A percentile compares a stretch with the other conserved stretches of the same genome.
phyloP scores from a whole-genome alignment of 2,888 invertebrate species.

The Microctonus hyperodae region DNA sequence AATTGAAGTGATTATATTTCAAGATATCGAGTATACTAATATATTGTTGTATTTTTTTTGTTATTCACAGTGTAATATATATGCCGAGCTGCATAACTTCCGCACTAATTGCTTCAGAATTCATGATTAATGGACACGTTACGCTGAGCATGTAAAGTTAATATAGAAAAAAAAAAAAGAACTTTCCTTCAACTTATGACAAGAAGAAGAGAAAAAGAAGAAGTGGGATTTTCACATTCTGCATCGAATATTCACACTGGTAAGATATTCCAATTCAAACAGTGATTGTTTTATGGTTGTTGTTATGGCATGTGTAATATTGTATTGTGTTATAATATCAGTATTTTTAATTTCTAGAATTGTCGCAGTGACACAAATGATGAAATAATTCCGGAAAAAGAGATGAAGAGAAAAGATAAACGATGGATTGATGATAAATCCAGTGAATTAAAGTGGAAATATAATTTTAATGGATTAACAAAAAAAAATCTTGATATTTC shows the following conservation, averaged over 20 bases:
- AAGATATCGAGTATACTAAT: not conserved
- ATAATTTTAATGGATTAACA: not conserved
- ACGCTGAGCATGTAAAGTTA: not conserved
- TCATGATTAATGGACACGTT: constrained; percentile 17
- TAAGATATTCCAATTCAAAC: not conserved
- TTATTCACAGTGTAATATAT: not conserved
- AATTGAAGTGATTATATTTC: not conserved
- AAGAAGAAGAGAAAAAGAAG: not conserved
- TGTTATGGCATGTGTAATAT: not conserved
- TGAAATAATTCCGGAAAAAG: not conserved
- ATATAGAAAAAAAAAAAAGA: not conserved
- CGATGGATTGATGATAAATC: not conserved
- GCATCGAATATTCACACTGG: not conserved
- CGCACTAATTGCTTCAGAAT: constrained; percentile 28
- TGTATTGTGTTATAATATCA: not conserved
- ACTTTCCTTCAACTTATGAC: constrained; percentile 18
- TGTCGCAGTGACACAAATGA: not conserved
- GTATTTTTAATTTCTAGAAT: not conserved
- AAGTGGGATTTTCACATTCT: constrained; percentile 4
- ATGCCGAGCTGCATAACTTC: constrained; percentile 15
- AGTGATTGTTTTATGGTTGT: constrained; percentile 9
- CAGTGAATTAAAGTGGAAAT: not conserved
- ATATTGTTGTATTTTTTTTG: not conserved
- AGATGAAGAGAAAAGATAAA: constrained; percentile 1
- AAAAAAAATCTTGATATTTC: not conserved